phyloP scores from a whole-genome alignment of 1,140 invertebrate species.

The Pomacea maculata region DNA sequence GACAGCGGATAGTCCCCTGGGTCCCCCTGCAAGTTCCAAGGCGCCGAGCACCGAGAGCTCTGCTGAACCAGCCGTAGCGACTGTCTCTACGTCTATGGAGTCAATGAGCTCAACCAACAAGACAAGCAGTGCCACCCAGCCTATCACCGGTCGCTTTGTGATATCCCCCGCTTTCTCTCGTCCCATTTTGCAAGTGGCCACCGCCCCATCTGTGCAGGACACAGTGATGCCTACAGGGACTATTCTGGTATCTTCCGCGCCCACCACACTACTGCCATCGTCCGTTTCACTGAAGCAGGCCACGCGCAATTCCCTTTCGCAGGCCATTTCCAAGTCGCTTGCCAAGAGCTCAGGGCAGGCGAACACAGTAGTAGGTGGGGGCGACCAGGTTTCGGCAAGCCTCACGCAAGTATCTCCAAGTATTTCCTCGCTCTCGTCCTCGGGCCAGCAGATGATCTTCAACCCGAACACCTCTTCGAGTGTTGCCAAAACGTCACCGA shows the following conservation, averaged over 20 bases:
- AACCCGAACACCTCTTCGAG: neutral
- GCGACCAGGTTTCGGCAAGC: neutral
- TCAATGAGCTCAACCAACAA: neutral
- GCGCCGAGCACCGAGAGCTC: neutral
- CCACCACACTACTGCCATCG: too few relatives aligned
- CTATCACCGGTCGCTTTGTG: neutral
- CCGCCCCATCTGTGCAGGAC: neutral
- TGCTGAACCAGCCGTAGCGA: neutral
- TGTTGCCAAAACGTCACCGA: neutral
- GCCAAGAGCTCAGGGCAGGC: neutral
- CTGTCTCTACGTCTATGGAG: neutral
- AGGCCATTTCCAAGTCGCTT: conserved; percentile 11
- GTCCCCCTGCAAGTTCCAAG: neutral
- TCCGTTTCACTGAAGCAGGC: conserved; percentile 5
- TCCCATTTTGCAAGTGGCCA: neutral
- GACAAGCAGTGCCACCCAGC: neutral
- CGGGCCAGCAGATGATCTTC: neutral
- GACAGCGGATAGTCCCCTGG: too few relatives aligned
- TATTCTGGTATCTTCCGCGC: neutral
- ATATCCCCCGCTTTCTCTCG: neutral
- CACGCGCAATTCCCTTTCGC: neutral
- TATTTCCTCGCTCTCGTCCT: neutral
- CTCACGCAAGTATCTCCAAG: too few relatives aligned
- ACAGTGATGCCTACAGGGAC: neutral
- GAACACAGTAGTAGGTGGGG: neutral